These are phyloP conservation scores for Drosophila tsacasi DNA, from an alignment of 1,140 invertebrate genomes.

Conservation along the genomic window DNA sequence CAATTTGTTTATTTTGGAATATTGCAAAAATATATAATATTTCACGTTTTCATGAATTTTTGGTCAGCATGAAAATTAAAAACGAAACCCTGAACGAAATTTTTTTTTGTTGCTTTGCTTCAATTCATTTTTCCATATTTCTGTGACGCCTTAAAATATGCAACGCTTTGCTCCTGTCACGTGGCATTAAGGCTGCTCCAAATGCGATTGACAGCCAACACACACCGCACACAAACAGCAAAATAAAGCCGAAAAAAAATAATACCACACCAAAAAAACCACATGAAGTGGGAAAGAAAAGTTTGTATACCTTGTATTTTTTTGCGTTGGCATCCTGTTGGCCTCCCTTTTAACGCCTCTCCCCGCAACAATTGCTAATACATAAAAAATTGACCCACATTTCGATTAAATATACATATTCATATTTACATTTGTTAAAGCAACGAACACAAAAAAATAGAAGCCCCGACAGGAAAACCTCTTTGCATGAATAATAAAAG, in stretches of 20 bases:
- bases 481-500: slow-evolving; percentile 61
- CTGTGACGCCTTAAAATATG: slow-evolving; percentile 70
- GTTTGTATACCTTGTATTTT: slow-evolving; percentile 12
- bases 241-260: slow-evolving; percentile 25
- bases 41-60: slow-evolving; percentile 28
- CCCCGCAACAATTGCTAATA: slow-evolving; percentile 53
- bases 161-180: slow-evolving; percentile 69
- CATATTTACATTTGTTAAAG: slow-evolving; percentile 69
- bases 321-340: slow-evolving; percentile 1
- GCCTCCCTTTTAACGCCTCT: slow-evolving; percentile 22
- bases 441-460: slow-evolving; percentile 25
- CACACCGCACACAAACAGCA: slow-evolving; percentile 10
- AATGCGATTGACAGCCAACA: slow-evolving; percentile 71
- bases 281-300: slow-evolving; percentile 14
- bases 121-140: slow-evolving; percentile 23
- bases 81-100: slow-evolving; percentile 4
- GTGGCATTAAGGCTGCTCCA: slow-evolving; percentile 71
- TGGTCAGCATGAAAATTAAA: slow-evolving; percentile 4
- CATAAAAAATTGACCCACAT: slow-evolving; percentile 78
- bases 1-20: slow-evolving; percentile 11
- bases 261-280: neutral
- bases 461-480: slow-evolving; percentile 43
- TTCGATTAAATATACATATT: slow-evolving; percentile 75
- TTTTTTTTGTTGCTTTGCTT: slow-evolving; percentile 12
- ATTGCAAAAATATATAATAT: slow-evolving; percentile 10